Evolutionary conservation across 2,797 vertebrate species (phyloP), one percentile per base, ranked within the genome.

Genomic region (Pangasius macronema): DNA sequence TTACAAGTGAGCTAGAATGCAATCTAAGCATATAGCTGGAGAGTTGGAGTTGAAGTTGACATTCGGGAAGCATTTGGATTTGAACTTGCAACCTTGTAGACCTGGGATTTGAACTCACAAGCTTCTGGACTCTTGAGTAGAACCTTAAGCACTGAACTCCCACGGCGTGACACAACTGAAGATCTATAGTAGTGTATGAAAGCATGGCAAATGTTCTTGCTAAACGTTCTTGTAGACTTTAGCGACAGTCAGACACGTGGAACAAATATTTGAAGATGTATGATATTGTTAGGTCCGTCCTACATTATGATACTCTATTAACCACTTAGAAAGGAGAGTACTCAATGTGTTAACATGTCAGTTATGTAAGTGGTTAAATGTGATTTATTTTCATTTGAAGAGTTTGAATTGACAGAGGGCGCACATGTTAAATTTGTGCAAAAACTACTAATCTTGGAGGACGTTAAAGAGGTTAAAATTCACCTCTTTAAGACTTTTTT

Each of bases 51-150:
- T 53, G 9, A 63, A 42, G 24, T 27, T 82, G 79, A 51, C 46
- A 6, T 67, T 51, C 5, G 1, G 81, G n/a, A 30, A 65, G 27
- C 22, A 7, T 61, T 61, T 7, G 24, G 57, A 20, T 33, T 83
- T 51, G 18, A 83, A 67, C 42, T 83, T 2, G 20, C 27, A 53
- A 33, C 63, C 65, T 70, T 68, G 30, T 65, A 68, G 49, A 55
- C 18, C n/a, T 82, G 63, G 65, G 82, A 83, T 53, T 36, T 83
- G 82, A 33, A 83, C 63, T 83, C 30, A 53, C 46, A 51, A 83
- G 49, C 30, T 36, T 68, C 65, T 53, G 82, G 63, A 36, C 46
- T 83, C 82, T 70, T 53, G 63, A 53, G 46, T 53, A 36, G 82
- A 51, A 67, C 46, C 61, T 53, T 53, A 70, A 36, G 82, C 80